Percentiles rank a stretch among this genome's conserved stretches.
Evolutionary conservation across 1,140 invertebrate species (phyloP).

Genomic region (Branchinecta lindahli): DNA sequence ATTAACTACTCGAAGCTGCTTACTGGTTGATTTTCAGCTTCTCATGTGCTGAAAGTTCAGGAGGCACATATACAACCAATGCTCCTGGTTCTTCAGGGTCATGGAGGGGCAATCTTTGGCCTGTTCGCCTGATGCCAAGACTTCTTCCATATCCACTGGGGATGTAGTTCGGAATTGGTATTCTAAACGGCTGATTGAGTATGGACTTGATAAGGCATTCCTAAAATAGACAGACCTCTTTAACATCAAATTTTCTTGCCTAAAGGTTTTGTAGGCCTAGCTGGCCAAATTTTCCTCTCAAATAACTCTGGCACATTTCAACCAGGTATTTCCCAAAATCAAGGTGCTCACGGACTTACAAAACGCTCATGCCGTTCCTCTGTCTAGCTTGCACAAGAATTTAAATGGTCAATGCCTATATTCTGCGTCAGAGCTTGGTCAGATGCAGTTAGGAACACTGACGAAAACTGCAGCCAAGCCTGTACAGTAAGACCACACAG

Average conservation of each 20-base stretch:
- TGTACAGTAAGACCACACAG: too few species aligned
- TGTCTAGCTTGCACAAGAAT: too few species aligned
- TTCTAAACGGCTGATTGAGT: slow-evolving; percentile 77
- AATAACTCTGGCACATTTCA: too few species aligned
- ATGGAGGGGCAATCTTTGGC: slow-evolving; percentile 57
- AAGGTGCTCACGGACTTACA: too few species aligned
- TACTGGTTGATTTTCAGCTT: slow-evolving; percentile 55
- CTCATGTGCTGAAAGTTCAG: slow-evolving; percentile 63
- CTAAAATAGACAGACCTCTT: slow-evolving; percentile 33
- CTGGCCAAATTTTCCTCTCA: too few species aligned
- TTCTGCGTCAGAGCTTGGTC: too few species aligned
- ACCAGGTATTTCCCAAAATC: too few species aligned
- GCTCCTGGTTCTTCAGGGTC: slow-evolving; percentile 90
- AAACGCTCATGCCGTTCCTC: too few species aligned
- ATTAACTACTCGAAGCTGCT: slow-evolving; percentile 22
- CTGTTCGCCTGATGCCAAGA: slow-evolving; percentile 53
- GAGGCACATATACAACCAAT: slow-evolving; percentile 73
- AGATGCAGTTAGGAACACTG: too few species aligned
- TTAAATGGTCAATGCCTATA: too few species aligned
- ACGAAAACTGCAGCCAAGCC: too few species aligned
- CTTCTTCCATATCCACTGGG: slow-evolving; percentile 46
- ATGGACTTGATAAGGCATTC: slow-evolving; percentile 64
- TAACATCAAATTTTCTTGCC: slow-evolving; percentile 11
- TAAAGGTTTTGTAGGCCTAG: not conserved
- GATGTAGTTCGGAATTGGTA: slow-evolving; percentile 80